Percentiles rank a stretch among this genome's conserved stretches.
These are phyloP conservation scores for human DNA, from an alignment of 2,113 vertebrate species.

Conservation along the genomic window DNA sequence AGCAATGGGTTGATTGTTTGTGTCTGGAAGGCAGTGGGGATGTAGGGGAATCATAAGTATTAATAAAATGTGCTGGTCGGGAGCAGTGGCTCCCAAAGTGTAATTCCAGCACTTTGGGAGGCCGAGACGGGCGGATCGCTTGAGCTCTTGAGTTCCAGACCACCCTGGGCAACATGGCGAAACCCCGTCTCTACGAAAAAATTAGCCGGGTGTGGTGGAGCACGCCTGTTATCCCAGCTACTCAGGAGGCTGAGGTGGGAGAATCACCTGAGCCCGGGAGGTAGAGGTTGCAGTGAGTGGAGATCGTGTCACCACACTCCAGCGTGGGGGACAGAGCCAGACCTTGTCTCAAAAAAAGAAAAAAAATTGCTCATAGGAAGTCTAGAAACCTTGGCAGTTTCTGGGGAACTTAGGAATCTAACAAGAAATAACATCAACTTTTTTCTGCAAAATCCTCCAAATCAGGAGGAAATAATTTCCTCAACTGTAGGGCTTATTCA, in stretches of 20 bases:
- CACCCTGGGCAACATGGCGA: neutral
- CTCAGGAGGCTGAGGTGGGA: neutral
- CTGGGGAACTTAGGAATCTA: neutral
- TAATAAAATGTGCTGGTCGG: neutral
- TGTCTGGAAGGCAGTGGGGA: neutral
- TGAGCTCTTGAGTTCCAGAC: neutral
- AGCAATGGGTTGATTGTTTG: neutral
- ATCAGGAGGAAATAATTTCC: slow-evolving; percentile 17
- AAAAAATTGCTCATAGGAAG: neutral
- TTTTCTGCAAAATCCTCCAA: slow-evolving; percentile 30
- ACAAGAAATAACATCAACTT: slow-evolving; percentile 1
- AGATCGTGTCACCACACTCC: neutral
- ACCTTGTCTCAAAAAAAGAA: neutral
- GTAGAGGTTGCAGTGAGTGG: neutral
- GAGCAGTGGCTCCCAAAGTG: neutral
- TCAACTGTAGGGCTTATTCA: neutral
- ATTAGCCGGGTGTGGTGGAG: neutral
- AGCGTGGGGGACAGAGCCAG: neutral
- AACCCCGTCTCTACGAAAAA: neutral
- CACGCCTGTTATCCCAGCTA: neutral
- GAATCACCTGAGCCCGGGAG: neutral
- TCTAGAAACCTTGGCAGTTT: neutral
- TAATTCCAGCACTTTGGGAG: neutral
- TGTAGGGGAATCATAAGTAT: neutral
- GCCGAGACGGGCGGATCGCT: neutral